Base-by-base conservation (phyloP, 2,113 vertebrate species). In the Salvator merianae region DNA sequence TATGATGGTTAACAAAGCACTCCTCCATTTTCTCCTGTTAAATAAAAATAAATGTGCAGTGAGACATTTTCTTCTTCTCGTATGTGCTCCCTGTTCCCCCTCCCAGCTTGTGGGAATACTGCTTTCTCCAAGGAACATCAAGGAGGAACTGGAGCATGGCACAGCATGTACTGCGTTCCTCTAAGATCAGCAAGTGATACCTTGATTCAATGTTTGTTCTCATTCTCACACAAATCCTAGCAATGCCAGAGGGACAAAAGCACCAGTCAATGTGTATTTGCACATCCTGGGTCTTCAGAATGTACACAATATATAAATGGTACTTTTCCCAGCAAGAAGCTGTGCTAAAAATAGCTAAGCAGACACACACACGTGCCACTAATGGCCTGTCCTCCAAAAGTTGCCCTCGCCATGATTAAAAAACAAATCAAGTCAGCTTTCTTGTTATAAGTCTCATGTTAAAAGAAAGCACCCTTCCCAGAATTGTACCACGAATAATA, bases 1-100 rank as follows among this genome's bases (percentile, higher is more conserved):
- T 82, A 81, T 84, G 90, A 92, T 20, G 50, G 88, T 83, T 93
- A 89, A 93, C 91, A 93, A 93, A 91, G 82, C 86, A 88, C 88
- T 93, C 93, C 89, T 94, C 93, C 89, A 92, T 93, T 95, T 95
- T 92, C 90, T 92, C 87, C 90, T 93, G 90, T 93, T 90, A 65
- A 94, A 93, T 93, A 92, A 92, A 90, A 95, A 92, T 87, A 93
- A 92, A 91, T 88, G 91, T 82, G 86, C 91, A 90, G 83, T 82
- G 81, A 86, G 90, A 38, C 38, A 40, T 66, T 81, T 59, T 88
- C 91, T 92, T 93, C 86, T 90, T 79, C 81, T 90, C 79, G 88
- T 88, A 73, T 63, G 85, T 77, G 88, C 87, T 81, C 81, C 86
- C 50, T 4, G 62, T 84, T 20, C 18, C n/a, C 26, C 13, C 20